Percentiles rank a stretch among this genome's conserved stretches.
Conservation (phyloP, 2,797 vertebrate species). For the Gouania willdenowi region DNA sequence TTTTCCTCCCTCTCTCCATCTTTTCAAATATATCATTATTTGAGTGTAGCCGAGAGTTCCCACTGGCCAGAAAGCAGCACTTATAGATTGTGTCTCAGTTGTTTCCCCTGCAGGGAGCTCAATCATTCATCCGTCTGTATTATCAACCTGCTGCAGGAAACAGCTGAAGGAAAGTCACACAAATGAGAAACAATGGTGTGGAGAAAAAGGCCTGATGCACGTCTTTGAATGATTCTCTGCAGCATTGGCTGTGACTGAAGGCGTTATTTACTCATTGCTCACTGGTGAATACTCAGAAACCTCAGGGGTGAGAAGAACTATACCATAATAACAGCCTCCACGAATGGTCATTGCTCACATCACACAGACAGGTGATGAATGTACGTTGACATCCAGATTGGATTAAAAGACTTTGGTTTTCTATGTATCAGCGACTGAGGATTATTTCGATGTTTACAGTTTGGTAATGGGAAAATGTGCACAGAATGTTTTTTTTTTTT, state of each 20-base stretch:
- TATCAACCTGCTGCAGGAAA: neutral
- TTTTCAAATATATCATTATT: slow-evolving; percentile 37
- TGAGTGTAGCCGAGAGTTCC: neutral
- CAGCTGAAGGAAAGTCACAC: neutral
- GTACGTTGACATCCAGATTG: no score
- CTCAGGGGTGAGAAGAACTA: no score
- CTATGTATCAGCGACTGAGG: no score
- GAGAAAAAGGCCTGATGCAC: neutral
- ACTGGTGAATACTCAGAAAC: no score
- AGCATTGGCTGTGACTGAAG: neutral
- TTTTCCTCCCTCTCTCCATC: no score
- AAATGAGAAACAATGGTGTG: neutral
- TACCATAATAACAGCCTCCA: no score
- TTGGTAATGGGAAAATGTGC: no score
- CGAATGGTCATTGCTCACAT: no score
- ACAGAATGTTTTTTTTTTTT: no score
- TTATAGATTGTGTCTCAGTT: neutral
- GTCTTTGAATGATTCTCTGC: neutral
- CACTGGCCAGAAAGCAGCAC: slow-evolving; percentile 1
- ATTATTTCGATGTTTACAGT: no score
- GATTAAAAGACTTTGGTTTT: no score
- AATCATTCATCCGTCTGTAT: neutral
- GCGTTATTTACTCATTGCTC: neutral
- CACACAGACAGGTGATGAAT: no score
- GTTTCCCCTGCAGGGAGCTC: neutral